These are phyloP conservation scores for Synanthedon tipuliformis DNA, from an alignment of 2,888 invertebrate species.

Conservation along the genomic window DNA sequence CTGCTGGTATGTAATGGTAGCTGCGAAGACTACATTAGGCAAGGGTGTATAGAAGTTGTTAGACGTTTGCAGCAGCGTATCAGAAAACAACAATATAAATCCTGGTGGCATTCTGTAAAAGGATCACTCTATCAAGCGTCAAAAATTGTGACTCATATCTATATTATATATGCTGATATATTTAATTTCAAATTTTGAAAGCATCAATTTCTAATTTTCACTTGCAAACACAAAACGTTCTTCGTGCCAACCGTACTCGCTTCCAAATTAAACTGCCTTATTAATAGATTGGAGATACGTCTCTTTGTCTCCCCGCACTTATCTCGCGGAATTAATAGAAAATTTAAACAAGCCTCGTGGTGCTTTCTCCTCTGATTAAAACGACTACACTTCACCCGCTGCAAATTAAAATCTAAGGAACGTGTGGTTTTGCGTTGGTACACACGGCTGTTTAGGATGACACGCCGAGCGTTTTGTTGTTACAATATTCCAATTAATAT, in stretches of 20 bases:
- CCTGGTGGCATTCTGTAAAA: too few relatives aligned
- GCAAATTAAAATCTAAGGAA: conserved; percentile 56
- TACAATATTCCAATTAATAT: too few relatives aligned
- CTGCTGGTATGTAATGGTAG: too few relatives aligned
- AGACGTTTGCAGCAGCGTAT: too few relatives aligned
- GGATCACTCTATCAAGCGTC: too few relatives aligned
- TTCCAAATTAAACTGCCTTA: conserved; percentile 60
- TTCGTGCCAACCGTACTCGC: conserved; percentile 15
- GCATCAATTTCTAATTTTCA: too few relatives aligned
- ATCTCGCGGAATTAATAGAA: conserved; percentile 60
- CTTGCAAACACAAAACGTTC: neutral
- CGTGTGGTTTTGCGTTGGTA: conserved; percentile 28
- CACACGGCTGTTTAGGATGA: conserved; percentile 9
- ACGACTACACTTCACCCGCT: conserved; percentile 38
- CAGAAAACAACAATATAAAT: too few relatives aligned
- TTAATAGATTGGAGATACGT: conserved; percentile 67
- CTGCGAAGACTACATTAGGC: too few relatives aligned
- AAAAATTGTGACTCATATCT: too few relatives aligned
- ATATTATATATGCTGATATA: too few relatives aligned
- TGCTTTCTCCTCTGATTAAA: conserved; percentile 50
- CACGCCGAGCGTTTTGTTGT: neutral
- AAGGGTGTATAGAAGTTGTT: too few relatives aligned
- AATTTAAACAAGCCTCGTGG: conserved; percentile 54
- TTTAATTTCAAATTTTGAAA: neutral
- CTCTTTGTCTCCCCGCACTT: conserved; percentile 41